Conservation (phyloP, 2,888 invertebrate species). For the Drosophila fungiperda region DNA sequence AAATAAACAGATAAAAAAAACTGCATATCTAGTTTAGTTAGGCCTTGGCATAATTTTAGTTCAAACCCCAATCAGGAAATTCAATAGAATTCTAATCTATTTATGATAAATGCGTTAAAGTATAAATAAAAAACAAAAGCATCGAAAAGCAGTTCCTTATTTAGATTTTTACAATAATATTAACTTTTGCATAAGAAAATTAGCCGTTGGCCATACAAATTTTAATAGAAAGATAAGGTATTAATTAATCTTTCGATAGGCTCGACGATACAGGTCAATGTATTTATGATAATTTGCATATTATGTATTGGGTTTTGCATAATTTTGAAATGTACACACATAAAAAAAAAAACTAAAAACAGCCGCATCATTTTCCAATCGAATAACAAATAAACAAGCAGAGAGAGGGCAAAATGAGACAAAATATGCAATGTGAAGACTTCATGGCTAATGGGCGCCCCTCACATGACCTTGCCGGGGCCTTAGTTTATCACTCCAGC, state of each 20-base stretch:
- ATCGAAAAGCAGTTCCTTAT: neutral
- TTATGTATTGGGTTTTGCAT: conserved; percentile 70
- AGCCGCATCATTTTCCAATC: conserved; percentile 64
- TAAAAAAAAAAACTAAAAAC: conserved; percentile 1
- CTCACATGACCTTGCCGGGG: conserved; percentile 75
- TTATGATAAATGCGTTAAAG: neutral
- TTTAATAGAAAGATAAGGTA: neutral
- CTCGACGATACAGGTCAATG: conserved; percentile 70
- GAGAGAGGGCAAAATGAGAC: conserved; percentile 39
- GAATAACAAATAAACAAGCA: conserved; percentile 5
- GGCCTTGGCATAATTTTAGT: conserved; percentile 44
- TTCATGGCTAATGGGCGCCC: conserved; percentile 81
- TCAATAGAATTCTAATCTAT: conserved; percentile 5
- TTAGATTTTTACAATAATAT: neutral
- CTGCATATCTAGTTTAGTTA: conserved; percentile 3
- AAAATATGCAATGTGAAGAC: conserved; percentile 34
- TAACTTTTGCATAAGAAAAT: neutral
- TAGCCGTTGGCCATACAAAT: neutral
- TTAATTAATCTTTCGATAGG: neutral
- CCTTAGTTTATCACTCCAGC: conserved; percentile 76
- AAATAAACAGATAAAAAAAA: conserved; percentile 2
- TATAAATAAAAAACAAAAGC: neutral
- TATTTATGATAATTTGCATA: conserved; percentile 70
- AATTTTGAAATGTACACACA: conserved; percentile 44
- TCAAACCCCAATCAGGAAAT: conserved; percentile 30